Evolutionary conservation across 1,140 invertebrate species (phyloP), one percentile per base, ranked within the genome.

Genomic region (Tenebrio molitor): DNA sequence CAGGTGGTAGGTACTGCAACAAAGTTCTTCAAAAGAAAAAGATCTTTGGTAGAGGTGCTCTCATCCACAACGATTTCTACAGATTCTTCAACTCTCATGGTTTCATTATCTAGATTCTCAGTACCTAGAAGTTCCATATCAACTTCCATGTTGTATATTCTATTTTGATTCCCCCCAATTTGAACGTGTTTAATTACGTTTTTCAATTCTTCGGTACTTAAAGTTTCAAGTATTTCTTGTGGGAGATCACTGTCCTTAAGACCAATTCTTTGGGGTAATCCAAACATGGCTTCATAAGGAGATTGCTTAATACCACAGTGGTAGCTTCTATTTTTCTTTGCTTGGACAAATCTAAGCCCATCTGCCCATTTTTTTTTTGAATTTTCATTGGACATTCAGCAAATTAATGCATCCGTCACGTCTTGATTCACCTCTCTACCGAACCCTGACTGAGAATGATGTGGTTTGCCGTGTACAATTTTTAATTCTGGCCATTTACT

Each of bases 391-490:
- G 2, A 2, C 66, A 77, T 71, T 68, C 74, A 77, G 34, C 62
- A 23, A 5, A 68, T 19, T 8, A 72, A 16, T 50, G 76, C 74
- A 69, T 74, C 69, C 42, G 76, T 46, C 1, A 77, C 69, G 41
- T 76, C 69, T 69, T 72, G 76, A 71, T 79, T 80, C 36, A 41
- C 12, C 77, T 5, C 62, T 80, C 75, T 21, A 79, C 58, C 46
- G 66, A 73, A 10, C 74, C 73, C 68, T 80, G 78, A 36, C 69
- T 79, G 71, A 77, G 74, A 65, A 78, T n/a, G n/a, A n/a, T n/a
- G n/a, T n/a, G n/a, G n/a, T n/a, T n/a, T n/a, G n/a, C n/a, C n/a
- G n/a, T n/a, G n/a, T n/a, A n/a, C 29, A 17, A 73, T 78, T 68
- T 76, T 77, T 8, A 7, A 76, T 3, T 66, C 58, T 33, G 75